Evolutionary conservation across 2,888 invertebrate genomes (phyloP).

Genomic region (Orchesellides sinensis): DNA sequence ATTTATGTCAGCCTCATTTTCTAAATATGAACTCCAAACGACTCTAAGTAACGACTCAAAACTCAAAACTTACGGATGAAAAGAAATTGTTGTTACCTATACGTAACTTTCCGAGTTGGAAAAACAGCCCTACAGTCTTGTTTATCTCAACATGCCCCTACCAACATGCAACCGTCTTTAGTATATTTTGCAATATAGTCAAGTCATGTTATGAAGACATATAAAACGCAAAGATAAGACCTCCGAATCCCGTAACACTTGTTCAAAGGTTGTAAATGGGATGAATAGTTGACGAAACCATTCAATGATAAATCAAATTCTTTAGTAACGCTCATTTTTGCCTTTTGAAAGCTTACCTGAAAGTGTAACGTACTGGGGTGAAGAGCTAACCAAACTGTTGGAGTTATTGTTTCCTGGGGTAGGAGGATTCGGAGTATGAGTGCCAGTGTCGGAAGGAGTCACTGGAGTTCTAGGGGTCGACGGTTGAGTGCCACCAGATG

Average conservation of each 20-base stretch:
- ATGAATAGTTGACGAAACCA: background rate
- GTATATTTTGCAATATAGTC: no score
- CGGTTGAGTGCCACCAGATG: conserved; percentile 62
- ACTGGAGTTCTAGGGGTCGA: conserved; percentile 69
- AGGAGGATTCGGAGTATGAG: conserved; percentile 69
- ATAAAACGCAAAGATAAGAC: background rate
- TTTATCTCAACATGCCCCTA: no score
- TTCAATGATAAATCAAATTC: background rate
- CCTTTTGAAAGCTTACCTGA: conserved; percentile 66
- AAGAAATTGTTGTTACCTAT: no score
- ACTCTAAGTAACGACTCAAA: no score
- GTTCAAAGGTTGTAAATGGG: background rate
- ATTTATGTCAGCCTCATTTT: no score
- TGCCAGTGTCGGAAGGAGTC: conserved; percentile 68
- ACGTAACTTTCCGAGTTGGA: no score
- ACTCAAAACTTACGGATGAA: no score
- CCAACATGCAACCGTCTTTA: no score
- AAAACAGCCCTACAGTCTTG: no score
- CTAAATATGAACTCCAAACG: no score
- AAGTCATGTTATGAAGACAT: background rate
- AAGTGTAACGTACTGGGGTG: conserved; percentile 73
- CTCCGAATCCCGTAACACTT: background rate
- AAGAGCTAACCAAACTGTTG: conserved; percentile 66
- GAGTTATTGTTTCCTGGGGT: conserved; percentile 70
- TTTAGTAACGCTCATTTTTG: background rate